These are phyloP conservation scores for Tinamus guttatus DNA, from an alignment of 2,113 vertebrate species.

Conservation along the genomic window DNA sequence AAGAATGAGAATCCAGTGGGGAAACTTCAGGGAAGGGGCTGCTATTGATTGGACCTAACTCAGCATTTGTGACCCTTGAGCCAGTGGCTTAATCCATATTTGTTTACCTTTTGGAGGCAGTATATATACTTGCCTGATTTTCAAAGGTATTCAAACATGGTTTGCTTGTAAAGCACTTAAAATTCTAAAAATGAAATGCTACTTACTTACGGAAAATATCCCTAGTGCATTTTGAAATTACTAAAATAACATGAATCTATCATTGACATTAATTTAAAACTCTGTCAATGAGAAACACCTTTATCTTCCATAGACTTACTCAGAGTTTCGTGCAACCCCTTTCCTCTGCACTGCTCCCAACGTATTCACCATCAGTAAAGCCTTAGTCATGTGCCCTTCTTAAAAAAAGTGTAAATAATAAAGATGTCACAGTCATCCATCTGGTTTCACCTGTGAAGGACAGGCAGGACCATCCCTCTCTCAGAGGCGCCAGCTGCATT, in stretches of 20 bases:
- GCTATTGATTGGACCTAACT: neutral
- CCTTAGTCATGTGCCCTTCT: neutral
- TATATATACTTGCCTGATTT: neutral
- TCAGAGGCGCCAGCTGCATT: neutral
- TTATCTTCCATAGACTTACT: neutral
- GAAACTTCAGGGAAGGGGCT: fast-evolving
- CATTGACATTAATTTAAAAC: neutral
- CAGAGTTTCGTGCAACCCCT: fast-evolving
- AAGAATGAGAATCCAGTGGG: neutral
- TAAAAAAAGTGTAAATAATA: neutral
- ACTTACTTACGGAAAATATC: neutral
- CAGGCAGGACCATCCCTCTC: neutral
- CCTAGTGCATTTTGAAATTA: neutral
- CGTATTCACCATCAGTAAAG: neutral
- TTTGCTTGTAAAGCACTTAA: neutral
- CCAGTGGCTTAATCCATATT: neutral
- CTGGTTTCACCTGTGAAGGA: neutral
- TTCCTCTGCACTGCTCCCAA: neutral
- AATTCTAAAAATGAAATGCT: neutral
- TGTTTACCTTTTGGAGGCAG: neutral
- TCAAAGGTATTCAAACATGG: neutral
- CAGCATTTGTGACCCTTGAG: fast-evolving
- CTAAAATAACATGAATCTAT: neutral
- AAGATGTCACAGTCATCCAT: neutral
- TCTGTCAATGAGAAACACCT: neutral